These are phyloP conservation scores for Lepidurus arcticus DNA, from an alignment of 1,140 invertebrate genomes.

Conservation along the genomic window DNA sequence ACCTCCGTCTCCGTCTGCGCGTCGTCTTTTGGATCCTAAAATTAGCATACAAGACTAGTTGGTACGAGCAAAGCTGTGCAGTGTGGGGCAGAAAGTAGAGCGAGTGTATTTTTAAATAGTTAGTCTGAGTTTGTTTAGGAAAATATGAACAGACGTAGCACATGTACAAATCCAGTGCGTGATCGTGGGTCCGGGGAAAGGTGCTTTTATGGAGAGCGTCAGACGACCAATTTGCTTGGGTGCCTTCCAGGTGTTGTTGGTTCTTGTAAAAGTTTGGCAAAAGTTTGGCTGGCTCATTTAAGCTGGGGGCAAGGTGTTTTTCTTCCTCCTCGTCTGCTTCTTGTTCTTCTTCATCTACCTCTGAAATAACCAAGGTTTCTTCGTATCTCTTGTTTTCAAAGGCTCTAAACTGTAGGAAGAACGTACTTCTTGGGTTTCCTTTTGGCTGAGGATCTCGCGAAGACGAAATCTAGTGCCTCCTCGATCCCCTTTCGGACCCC, in stretches of 20 bases:
- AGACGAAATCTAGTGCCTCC: not conserved
- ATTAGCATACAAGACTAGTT: not conserved
- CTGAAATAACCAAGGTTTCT: not conserved
- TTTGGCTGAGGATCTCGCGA: not conserved
- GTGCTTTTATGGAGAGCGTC: not conserved
- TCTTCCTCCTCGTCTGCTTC: not conserved
- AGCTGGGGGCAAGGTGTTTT: not conserved
- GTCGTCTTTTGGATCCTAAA: conserved; percentile 15
- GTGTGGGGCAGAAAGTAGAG: too few species aligned
- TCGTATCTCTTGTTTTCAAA: not conserved
- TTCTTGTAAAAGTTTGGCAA: conserved; percentile 15
- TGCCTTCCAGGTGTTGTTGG: conserved; percentile 20
- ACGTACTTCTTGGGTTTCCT: not conserved
- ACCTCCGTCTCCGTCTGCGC: not conserved
- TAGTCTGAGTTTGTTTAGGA: too few species aligned
- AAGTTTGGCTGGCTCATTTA: conserved; percentile 1
- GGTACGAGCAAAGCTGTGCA: not conserved
- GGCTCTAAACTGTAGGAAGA: not conserved
- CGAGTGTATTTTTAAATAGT: too few species aligned
- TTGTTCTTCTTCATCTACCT: not conserved
- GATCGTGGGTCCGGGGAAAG: not conserved
- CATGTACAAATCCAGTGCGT: not conserved
- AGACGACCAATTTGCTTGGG: conserved; percentile 7
- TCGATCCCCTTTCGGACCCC: conserved; percentile 5
- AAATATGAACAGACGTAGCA: not conserved